phyloP scores from a whole-genome alignment of 2,797 vertebrate species.

The Discoglossus pictus region DNA sequence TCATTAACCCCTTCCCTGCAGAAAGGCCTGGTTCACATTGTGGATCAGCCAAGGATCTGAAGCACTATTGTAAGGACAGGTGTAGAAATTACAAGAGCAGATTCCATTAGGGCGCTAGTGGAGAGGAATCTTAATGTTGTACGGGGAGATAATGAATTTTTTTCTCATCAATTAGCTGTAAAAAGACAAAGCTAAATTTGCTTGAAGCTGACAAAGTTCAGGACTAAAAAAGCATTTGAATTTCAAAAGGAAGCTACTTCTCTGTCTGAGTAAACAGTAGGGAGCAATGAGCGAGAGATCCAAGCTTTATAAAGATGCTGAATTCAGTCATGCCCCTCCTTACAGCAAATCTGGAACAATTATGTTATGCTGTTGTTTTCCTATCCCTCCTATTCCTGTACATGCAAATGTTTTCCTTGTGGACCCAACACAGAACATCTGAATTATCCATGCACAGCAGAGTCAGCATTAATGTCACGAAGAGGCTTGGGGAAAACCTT shows the following conservation, averaged over 20 bases:
- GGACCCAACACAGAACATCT: conserved; percentile 21
- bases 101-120: conserved; percentile 42
- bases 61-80: conserved; percentile 1
- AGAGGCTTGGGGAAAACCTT: conserved; percentile 32
- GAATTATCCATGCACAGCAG: conserved; percentile 29
- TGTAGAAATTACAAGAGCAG: conserved; percentile 3
- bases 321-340: conserved; percentile 10
- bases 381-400: conserved; percentile 17
- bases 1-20: too few relatives aligned
- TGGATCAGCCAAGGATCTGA: too few relatives aligned
- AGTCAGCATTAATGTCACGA: conserved; percentile 41
- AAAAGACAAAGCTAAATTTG: conserved; percentile 63
- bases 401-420: conserved; percentile 40
- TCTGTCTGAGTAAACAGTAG: conserved; percentile 59
- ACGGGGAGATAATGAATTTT: conserved; percentile 55
- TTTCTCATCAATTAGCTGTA: conserved; percentile 68
- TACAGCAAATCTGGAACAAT: conserved; percentile 26
- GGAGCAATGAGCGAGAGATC: conserved; percentile 26
- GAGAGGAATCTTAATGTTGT: conserved; percentile 63
- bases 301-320: conserved; percentile 8
- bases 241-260: conserved; percentile 64
- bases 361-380: conserved; percentile 26
- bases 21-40: too few relatives aligned
- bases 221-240: conserved; percentile 62
- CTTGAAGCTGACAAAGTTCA: conserved; percentile 56